Evolutionary conservation across 2,888 invertebrate species (phyloP), one percentile per base, ranked within the genome.

Genomic region (Zaprionus lineosus): DNA sequence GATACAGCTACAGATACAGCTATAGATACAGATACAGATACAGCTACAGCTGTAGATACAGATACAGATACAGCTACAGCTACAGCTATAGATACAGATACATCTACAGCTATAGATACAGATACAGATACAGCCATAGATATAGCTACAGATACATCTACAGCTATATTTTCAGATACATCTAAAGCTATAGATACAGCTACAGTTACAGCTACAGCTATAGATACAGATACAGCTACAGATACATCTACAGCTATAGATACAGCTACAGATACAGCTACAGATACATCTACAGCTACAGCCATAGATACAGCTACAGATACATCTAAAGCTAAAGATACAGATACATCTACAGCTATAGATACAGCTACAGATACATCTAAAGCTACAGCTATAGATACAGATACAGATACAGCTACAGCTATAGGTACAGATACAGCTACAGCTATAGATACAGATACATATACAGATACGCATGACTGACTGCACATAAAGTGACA

Each of bases 401-500:
- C 5, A 11, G 7, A 28, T 29, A 31, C 29, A 39, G 14, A 36
- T 14, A 26, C 19, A 26, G 33, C 33, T 19, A 36, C 14, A 56
- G 24, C 14, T 21, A 26, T 29, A 47, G 18, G 41, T 9, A 21
- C n/a, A 18, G 37, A 44, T 12, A 31, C 31, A 16, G 9, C 5
- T n/a, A 47, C 12, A 47, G 5, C 21, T 14, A 28, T 8, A 29
- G 7, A 34, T 37, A 39, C 14, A 48, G 3, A 21, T 24, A 7
- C 18, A 14, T 1, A 19, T 8, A 33, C 9, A 33, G 36, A 19
- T 39, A 58, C 57, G 52, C 53, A 39, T 74, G 59, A 65, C 44
- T 72, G 59, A 47, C 36, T 65, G 56, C 58, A 43, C 55, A 61
- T 59, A 63, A 63, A 72, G 62, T 72, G 79, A 72, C 65, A 69